Evolutionary conservation across 2,113 vertebrate species (phyloP).

Genomic region (rabbit (Oryctolagus cuniculus)): DNA sequence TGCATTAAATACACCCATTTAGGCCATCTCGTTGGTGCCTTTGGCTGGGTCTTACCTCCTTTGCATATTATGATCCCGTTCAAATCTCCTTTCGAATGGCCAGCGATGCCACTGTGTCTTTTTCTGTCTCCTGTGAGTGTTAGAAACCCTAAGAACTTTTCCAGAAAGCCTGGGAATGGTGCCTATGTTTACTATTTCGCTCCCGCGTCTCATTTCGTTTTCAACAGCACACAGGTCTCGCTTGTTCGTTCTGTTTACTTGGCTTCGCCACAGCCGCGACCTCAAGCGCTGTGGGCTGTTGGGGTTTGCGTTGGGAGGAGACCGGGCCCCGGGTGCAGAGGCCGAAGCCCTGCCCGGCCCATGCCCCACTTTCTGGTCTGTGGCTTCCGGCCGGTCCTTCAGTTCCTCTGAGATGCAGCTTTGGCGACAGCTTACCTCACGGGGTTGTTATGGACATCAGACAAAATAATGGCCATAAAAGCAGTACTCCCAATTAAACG

Average conservation of each 20-base stretch:
- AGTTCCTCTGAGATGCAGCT: neutral
- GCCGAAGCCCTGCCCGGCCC: neutral
- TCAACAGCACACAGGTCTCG: neutral
- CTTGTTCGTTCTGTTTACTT: neutral
- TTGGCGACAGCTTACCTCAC: constrained; percentile 6
- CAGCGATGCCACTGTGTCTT: neutral
- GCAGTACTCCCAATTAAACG: constrained; percentile 51
- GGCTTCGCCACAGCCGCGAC: neutral
- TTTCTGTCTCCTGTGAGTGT: neutral
- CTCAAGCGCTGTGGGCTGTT: neutral
- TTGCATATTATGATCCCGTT: neutral
- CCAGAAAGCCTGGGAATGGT: neutral
- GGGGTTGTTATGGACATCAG: constrained; percentile 18
- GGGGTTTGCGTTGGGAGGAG: neutral
- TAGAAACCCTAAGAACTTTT: neutral
- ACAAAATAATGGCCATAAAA: constrained; percentile 36
- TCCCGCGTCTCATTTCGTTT: neutral
- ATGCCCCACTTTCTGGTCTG: neutral
- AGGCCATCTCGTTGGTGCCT: neutral
- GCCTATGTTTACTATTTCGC: neutral
- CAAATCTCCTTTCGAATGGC: neutral
- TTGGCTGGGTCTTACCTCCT: neutral
- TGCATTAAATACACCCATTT: neutral
- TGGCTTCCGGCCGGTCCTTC: neutral
- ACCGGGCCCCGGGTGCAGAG: neutral